Evolutionary conservation across 1,140 invertebrate species (phyloP).

Genomic region (Drosophila ficusphila): DNA sequence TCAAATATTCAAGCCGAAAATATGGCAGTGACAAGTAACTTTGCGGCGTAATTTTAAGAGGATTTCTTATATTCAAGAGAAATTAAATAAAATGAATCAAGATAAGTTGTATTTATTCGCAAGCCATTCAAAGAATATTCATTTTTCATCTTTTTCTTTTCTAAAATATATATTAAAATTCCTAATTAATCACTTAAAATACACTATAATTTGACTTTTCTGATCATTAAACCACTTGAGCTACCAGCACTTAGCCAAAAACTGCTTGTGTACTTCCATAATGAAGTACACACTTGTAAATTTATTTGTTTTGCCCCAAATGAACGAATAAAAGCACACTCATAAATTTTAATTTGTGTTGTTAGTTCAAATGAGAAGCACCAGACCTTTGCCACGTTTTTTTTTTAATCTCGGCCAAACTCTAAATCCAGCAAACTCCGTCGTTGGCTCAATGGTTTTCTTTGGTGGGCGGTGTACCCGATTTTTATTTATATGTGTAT

Average conservation of each 20-base stretch:
- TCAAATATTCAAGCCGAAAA: slow-evolving; percentile 14
- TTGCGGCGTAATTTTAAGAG: neutral
- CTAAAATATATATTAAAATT: neutral
- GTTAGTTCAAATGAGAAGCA: slow-evolving; percentile 7
- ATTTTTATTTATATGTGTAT: neutral
- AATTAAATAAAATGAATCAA: too few species aligned
- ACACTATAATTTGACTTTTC: neutral
- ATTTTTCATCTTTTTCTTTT: too few species aligned
- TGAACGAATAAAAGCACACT: slow-evolving; percentile 10
- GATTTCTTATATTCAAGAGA: neutral
- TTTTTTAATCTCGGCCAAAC: slow-evolving; percentile 21
- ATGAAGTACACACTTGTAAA: slow-evolving; percentile 23
- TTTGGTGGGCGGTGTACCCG: slow-evolving; percentile 20
- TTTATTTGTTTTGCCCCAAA: slow-evolving; percentile 7
- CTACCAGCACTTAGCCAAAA: neutral
- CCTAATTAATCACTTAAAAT: neutral
- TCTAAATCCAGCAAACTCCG: slow-evolving; percentile 18
- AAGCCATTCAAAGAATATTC: too few species aligned
- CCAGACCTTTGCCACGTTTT: slow-evolving; percentile 11
- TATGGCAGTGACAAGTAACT: slow-evolving; percentile 1
- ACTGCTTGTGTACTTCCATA: slow-evolving; percentile 9
- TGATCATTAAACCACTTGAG: neutral
- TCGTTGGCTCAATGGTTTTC: neutral
- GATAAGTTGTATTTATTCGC: too few species aligned
- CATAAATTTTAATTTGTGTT: slow-evolving; percentile 28